Base-by-base conservation (phyloP, 37 sponge, comb jelly and placozoan species). In the Hormiphora californensis region DNA sequence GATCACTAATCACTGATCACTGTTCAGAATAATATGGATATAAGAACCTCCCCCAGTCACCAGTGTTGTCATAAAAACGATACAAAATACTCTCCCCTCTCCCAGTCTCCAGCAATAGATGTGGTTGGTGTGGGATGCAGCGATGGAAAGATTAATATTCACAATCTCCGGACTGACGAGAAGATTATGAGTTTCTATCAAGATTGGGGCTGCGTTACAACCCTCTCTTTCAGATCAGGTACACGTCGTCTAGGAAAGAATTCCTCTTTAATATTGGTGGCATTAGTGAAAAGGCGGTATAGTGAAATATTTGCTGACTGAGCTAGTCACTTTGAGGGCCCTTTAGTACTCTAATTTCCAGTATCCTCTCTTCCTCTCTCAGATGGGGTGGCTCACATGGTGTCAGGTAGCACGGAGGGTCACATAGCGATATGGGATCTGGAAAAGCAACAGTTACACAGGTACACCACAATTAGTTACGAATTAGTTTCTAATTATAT, bases 351-450 rank as follows among this genome's bases (percentile, higher is more conserved):
- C n/a, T n/a, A n/a, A n/a, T n/a, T n/a, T n/a, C 32, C 17, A 11
- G 7, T 19, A 86, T 25, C 55, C 17, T 32, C 17, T 23, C 55
- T 11, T 85, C 12, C 59, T 39, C 44, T 19, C 44, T 7, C 86
- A 93, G 98, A 97, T 78, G 92, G 92, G 32, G 87, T 90, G 32
- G 65, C 92, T 51, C 88, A 89, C 0, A 69, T 97, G 88, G 95
- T 91, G 1, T 85, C 95, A 0, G 91, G 86, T 40, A 91, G 94
- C 63, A 39, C 90, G 12, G 63, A 49, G 15, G 98, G 98, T n/a
- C 89, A 97, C 87, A 54, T 97, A 5, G 93, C 98, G 9, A 90
- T 97, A 30, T 97, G 98, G 98, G 92, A 94, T 87, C 87, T 94
- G 51, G 92, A 97, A 46, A 55, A 59, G 22, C 59, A 68, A 21